Evolutionary conservation across 1,140 invertebrate species (phyloP).

Genomic region (Thaumatotibia leucotreta): DNA sequence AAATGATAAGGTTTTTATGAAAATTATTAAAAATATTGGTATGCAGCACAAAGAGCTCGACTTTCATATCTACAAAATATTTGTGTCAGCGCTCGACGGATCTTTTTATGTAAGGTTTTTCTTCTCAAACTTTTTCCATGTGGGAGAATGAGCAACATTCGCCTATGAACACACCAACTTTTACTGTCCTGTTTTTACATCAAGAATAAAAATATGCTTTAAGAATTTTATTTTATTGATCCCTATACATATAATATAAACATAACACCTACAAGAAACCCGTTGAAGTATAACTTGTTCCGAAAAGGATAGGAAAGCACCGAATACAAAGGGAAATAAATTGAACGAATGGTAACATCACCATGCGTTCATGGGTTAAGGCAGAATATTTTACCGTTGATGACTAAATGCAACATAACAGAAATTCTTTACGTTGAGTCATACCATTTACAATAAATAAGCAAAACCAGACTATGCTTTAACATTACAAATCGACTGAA

Average conservation of each 20-base stretch:
- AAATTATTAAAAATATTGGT: not conserved
- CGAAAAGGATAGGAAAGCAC: not conserved
- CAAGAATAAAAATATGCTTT: not conserved
- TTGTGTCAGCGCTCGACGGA: not conserved
- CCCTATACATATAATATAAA: no score
- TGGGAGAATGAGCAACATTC: not conserved
- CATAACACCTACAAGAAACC: not conserved
- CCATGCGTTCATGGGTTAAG: not conserved
- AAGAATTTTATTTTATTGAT: not conserved
- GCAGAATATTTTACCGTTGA: not conserved
- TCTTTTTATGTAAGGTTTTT: not conserved
- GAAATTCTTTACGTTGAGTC: not conserved
- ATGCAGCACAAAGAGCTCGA: not conserved
- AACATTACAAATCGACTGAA: not conserved
- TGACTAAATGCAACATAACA: not conserved
- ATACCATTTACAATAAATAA: not conserved
- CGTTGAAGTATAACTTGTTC: not conserved
- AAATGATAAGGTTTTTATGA: not conserved
- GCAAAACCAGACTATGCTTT: no score
- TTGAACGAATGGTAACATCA: not conserved
- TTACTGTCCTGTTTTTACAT: not conserved
- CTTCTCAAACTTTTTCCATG: not conserved
- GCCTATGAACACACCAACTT: not conserved
- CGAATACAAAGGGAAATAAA: slow-evolving; percentile 12
- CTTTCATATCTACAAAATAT: not conserved